Evolutionary conservation across 2,888 invertebrate genomes (phyloP).

Genomic region (Prostheceraeus crozeri): DNA sequence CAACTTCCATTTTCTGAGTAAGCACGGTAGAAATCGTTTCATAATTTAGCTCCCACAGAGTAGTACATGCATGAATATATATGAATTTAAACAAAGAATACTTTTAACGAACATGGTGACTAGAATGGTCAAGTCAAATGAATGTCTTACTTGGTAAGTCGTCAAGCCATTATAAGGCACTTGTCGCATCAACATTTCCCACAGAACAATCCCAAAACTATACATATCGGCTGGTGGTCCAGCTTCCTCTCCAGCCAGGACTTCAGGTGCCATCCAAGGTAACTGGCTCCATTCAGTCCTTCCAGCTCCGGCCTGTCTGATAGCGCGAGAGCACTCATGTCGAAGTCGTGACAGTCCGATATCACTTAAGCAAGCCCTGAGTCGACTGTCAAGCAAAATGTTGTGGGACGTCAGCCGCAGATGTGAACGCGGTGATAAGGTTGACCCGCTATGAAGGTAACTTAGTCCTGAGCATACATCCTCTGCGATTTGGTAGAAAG

Average conservation of each 20-base stretch:
- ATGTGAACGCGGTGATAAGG: constrained; percentile 2
- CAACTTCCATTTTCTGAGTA: too few relatives aligned
- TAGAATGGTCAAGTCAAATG: not conserved
- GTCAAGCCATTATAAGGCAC: constrained; percentile 47
- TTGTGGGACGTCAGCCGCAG: constrained; percentile 51
- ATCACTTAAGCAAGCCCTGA: constrained; percentile 51
- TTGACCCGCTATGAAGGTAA: constrained; percentile 4
- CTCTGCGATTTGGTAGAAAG: constrained; percentile 12
- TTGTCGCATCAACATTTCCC: constrained; percentile 52
- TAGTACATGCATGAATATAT: too few relatives aligned
- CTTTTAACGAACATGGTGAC: too few relatives aligned
- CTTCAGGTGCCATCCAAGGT: constrained; percentile 54
- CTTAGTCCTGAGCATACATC: constrained; percentile 3
- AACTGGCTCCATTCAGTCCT: constrained; percentile 42
- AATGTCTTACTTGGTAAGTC: constrained; percentile 46
- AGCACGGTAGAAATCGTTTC: too few relatives aligned
- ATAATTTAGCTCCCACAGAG: too few relatives aligned
- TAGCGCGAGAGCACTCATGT: not conserved
- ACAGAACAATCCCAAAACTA: constrained; percentile 50
- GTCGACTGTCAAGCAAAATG: constrained; percentile 46
- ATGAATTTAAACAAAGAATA: too few relatives aligned
- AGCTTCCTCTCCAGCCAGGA: constrained; percentile 48
- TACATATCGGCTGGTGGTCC: constrained; percentile 51
- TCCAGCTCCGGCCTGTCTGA: not conserved
- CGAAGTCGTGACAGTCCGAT: constrained; percentile 53